Conservation (phyloP, 2,113 vertebrate species). For the Cololabis saira region DNA sequence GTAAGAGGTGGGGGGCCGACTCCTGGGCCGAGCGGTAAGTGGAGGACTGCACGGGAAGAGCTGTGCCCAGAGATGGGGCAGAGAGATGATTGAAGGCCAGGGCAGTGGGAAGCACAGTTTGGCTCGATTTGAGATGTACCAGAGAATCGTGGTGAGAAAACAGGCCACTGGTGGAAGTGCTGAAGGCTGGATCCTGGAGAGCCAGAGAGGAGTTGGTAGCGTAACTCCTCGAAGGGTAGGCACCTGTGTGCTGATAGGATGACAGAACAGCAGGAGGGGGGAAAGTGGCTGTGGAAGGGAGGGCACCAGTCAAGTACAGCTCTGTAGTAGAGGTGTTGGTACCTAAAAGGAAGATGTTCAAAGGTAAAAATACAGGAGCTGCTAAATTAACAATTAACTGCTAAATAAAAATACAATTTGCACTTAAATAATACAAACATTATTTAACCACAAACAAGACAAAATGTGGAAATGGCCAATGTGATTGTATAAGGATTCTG, state of each 20-base stretch:
- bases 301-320: constrained; percentile 93
- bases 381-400: rapidly evolving
- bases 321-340: constrained; percentile 93
- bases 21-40: constrained; percentile 99
- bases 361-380: not conserved
- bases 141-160: constrained; percentile 90
- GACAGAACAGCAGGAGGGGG: constrained; percentile 88
- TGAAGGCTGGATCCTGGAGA: constrained; percentile 92
- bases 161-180: constrained; percentile 91
- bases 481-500: too few species aligned
- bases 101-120: constrained; percentile 88
- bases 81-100: constrained; percentile 92
- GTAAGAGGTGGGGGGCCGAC: constrained; percentile 95
- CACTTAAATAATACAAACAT: not conserved
- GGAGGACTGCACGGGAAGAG: constrained; percentile 94
- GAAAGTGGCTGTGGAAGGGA: constrained; percentile 93
- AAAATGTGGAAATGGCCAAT: too few species aligned
- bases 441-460: not conserved
- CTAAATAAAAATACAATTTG: not conserved
- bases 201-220: constrained; percentile 87
- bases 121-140: constrained; percentile 92
- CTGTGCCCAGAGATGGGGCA: constrained; percentile 84
- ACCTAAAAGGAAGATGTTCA: constrained; percentile 77
- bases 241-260: constrained; percentile 91
- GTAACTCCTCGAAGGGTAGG: constrained; percentile 92